Base-by-base conservation (phyloP, 2,797 vertebrate species). In the Streptopelia turtur region DNA sequence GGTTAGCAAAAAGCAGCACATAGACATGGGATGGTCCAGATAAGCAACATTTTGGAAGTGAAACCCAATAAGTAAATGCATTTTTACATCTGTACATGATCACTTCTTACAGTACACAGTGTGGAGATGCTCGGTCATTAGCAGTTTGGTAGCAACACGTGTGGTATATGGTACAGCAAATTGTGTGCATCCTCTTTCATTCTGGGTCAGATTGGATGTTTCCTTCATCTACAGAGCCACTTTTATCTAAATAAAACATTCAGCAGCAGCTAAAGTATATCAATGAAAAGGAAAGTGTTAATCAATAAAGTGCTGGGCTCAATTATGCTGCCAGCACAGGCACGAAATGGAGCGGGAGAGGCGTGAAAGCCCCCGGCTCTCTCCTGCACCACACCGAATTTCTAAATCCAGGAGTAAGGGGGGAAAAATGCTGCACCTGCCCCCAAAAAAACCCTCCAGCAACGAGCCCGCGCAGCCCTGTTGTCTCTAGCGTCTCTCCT, bases 51-150 rank as follows among this genome's bases (percentile, higher is more conserved):
- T 45, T 59, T 77, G 49, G 55, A 24, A 5, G 45, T 11, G 24
- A 75, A 39, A 60, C 24, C n/a, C 7, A 37, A 30, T 23, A 11
- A 79, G 76, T 39, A 66, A 79, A 74, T 37, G 79, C 9, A 8
- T 21, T 55, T 59, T 66, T 30, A 8, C 2, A 0, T 60, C 70
- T 18, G 30, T 37, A 13, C 7, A 0, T 2, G 16, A 7, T 37
- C 0, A 0, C 3, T 0, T 28, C 47, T 14, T 30, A 11, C 52
- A 3, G 6, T 7, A 41, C 59, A 6, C 0, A 1, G 28, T 0
- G 9, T 37, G 61, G 68, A 82, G 71, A 10, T 16, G 70, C 8
- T 6, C 0, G 0, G 37, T 47, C 25, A 3, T 43, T 10, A 28
- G 22, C 1, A 47, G 37, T 12, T 35, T 22, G 53, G 57, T 28